These are phyloP conservation scores for Ctenoplectra terminalis DNA, from an alignment of 1,140 invertebrate species.

Conservation along the genomic window DNA sequence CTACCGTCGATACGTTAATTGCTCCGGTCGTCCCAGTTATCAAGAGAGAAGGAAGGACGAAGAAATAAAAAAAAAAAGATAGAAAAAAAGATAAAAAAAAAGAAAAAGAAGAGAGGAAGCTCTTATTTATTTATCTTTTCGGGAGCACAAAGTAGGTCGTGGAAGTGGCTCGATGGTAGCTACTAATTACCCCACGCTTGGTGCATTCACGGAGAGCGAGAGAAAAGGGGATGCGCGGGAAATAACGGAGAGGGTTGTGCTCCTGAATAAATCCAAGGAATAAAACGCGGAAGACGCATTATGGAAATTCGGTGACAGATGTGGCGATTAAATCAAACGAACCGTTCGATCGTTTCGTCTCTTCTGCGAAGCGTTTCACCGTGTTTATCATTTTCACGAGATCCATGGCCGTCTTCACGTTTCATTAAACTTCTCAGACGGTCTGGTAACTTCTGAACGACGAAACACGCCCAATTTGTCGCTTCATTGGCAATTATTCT, in stretches of 20 bases:
- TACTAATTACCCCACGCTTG: constrained; percentile 52
- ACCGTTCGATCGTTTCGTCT: background rate
- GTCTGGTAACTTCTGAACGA: background rate
- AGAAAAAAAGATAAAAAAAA: too few relatives aligned
- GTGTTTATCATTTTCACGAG: background rate
- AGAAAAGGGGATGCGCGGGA: constrained; percentile 5
- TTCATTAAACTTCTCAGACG: background rate
- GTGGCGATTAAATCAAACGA: background rate
- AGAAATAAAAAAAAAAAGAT: too few relatives aligned
- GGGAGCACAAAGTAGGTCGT: constrained; percentile 38
- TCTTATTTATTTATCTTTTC: constrained; percentile 54
- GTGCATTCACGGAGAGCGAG: constrained; percentile 16
- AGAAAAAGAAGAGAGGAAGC: constrained; percentile 14
- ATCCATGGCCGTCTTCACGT: background rate
- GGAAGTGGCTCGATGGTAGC: constrained; percentile 33
- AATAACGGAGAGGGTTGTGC: constrained; percentile 12
- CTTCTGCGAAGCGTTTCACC: background rate
- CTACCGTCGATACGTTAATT: background rate
- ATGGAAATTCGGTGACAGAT: background rate
- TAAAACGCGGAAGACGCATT: background rate
- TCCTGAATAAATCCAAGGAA: constrained; percentile 24
- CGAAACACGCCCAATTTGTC: background rate
- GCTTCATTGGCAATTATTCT: background rate
- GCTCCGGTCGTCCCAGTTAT: background rate
- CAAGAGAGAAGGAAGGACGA: background rate